phyloP scores from a whole-genome alignment of 2,888 invertebrate genomes.

The Cremastobaeus sp. region DNA sequence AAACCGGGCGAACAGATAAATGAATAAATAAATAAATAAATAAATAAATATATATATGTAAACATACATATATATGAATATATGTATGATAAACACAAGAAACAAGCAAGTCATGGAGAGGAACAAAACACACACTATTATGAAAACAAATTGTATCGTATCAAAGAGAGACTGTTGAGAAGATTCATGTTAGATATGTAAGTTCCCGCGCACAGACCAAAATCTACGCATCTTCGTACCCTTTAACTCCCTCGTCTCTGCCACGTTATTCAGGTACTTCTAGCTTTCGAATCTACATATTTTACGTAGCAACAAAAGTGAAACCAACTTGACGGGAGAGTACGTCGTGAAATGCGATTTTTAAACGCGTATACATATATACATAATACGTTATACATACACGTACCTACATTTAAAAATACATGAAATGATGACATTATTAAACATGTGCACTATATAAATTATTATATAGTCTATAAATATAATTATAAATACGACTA shows the following conservation, averaged over 20 bases:
- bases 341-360: conserved; percentile 51
- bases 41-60: conserved; percentile 35
- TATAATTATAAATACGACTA: conserved; percentile 64
- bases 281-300: conserved; percentile 72
- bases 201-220: conserved; percentile 62
- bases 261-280: conserved; percentile 58
- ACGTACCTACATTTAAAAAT: conserved; percentile 63
- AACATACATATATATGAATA: conserved; percentile 47
- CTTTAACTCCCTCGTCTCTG: conserved; percentile 60
- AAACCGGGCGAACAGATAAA: conserved; percentile 47
- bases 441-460: conserved; percentile 65
- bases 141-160: conserved; percentile 57
- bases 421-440: conserved; percentile 62
- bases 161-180: conserved; percentile 59
- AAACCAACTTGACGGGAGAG: conserved; percentile 34
- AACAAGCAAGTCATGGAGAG: no score
- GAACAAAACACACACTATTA: conserved; percentile 30
- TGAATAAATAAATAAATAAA: conserved; percentile 30
- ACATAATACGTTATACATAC: conserved; percentile 64
- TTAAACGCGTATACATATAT: conserved; percentile 59
- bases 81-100: conserved; percentile 37
- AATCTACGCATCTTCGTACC: conserved; percentile 61
- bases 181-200: conserved; percentile 58
- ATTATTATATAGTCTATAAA: conserved; percentile 66
- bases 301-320: conserved; percentile 63